Evolutionary conservation across 2,113 vertebrate genomes (phyloP).

Genomic region (Cryptoleucopteryx plumbea): DNA sequence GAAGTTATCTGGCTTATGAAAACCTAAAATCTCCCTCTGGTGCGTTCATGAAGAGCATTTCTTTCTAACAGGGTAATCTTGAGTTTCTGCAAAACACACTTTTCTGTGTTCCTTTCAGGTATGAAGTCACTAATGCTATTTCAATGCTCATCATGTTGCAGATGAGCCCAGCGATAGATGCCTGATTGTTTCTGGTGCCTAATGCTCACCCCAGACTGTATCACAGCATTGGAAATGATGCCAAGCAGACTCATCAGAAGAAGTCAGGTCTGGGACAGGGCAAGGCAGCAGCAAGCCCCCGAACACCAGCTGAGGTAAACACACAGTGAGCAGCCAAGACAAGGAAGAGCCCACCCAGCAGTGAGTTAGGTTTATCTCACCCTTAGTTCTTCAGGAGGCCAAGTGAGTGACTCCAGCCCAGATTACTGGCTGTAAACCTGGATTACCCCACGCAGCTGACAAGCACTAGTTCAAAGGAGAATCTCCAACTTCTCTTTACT

Average conservation of each 20-base stretch:
- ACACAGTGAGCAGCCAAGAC: background rate
- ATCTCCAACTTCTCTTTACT: background rate
- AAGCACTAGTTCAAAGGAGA: background rate
- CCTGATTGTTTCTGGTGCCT: background rate
- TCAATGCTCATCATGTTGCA: background rate
- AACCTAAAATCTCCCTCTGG: background rate
- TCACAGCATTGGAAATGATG: accelerated
- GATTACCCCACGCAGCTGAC: background rate
- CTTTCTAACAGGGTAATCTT: background rate
- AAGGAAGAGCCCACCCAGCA: background rate
- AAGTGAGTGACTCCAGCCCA: background rate
- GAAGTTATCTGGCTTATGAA: background rate
- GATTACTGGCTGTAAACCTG: background rate
- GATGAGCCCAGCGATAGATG: background rate
- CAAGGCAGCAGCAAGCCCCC: background rate
- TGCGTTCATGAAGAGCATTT: background rate
- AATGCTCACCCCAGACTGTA: background rate
- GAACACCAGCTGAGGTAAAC: background rate
- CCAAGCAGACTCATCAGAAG: background rate
- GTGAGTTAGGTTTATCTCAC: background rate
- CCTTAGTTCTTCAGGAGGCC: background rate
- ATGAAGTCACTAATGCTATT: background rate
- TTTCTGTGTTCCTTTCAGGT: background rate
- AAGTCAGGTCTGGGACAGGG: background rate
- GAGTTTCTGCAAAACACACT: background rate